Evolutionary conservation across 2,797 vertebrate species (phyloP).

Genomic region (Siniperca scherzeri): DNA sequence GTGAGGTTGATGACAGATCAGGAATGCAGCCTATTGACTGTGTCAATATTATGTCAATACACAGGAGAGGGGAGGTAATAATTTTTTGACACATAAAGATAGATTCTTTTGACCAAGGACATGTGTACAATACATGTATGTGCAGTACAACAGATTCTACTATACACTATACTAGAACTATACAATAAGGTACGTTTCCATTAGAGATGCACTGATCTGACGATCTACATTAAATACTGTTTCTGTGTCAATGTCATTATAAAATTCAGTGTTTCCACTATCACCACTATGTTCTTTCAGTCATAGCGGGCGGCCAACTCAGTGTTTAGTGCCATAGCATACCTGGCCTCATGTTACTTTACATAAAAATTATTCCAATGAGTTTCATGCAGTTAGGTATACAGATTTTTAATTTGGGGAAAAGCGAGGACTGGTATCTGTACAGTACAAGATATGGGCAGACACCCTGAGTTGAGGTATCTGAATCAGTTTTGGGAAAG

Average conservation of each 20-base stretch:
- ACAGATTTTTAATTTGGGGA: background rate
- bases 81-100: background rate
- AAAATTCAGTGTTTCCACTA: background rate
- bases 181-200: background rate
- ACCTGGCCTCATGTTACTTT: background rate
- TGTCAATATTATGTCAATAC: constrained; percentile 14
- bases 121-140: background rate
- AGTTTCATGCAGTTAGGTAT: background rate
- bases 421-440: background rate
- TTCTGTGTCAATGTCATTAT: background rate
- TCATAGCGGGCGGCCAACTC: background rate
- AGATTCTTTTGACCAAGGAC: background rate
- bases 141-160: background rate
- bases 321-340: background rate
- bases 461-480: background rate
- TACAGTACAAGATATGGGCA: background rate
- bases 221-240: background rate
- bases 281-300: background rate
- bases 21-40: constrained; percentile 8
- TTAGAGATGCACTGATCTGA: background rate
- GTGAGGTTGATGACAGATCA: constrained; percentile 25
- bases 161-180: background rate
- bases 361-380: background rate
- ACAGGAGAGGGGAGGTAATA: background rate
- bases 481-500: background rate